These are phyloP conservation scores for Ectemnius cavifrons DNA, from an alignment of 2,888 invertebrate species.

Conservation along the genomic window DNA sequence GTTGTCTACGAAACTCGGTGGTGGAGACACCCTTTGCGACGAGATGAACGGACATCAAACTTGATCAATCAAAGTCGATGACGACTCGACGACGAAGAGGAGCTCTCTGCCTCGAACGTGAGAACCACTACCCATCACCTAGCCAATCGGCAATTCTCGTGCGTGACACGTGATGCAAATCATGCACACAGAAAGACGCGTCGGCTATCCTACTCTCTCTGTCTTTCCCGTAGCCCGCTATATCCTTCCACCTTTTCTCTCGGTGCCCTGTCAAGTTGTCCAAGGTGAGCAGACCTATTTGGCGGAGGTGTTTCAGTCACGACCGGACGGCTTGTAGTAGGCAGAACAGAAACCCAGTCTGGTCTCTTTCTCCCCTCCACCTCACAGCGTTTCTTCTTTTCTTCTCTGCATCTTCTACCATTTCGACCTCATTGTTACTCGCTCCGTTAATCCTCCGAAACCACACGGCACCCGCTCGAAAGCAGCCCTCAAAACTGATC, in stretches of 20 bases:
- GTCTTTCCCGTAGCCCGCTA: conserved; percentile 40
- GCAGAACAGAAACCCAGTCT: conserved; percentile 55
- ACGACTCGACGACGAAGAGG: no score
- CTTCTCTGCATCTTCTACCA: conserved; percentile 28
- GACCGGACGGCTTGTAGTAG: conserved; percentile 48
- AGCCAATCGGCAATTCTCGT: conserved; percentile 53
- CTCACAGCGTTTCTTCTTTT: neutral
- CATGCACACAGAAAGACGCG: conserved; percentile 54
- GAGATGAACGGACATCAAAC: no score
- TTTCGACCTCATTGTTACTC: conserved; percentile 48
- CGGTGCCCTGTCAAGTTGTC: conserved; percentile 65
- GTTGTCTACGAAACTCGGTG: no score
- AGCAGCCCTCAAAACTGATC: neutral
- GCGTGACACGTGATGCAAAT: conserved; percentile 66
- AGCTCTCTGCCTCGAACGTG: conserved; percentile 25
- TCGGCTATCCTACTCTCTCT: conserved; percentile 46
- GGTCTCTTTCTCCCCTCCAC: conserved; percentile 35
- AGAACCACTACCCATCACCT: conserved; percentile 57
- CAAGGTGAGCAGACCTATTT: conserved; percentile 70
- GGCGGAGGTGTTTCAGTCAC: conserved; percentile 61
- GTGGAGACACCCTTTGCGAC: no score
- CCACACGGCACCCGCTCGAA: conserved; percentile 23
- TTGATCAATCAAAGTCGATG: no score
- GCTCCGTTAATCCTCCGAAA: conserved; percentile 22
- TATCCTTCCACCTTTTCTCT: conserved; percentile 42